Conservation (phyloP, 2,113 vertebrate genomes). For the Rhinichthys klamathensis region DNA sequence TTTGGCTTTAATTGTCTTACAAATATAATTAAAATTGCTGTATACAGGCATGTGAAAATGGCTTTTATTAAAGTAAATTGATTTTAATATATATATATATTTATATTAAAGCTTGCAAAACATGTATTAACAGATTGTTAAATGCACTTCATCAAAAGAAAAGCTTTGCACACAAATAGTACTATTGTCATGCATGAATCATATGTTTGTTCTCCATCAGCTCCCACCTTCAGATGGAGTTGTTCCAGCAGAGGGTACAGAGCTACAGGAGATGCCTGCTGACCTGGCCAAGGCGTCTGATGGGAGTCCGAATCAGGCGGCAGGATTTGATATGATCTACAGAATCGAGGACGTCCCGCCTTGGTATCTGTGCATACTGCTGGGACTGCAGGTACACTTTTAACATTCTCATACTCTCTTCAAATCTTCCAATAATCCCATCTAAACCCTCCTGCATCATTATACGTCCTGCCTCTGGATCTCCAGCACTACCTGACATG, state of each 20-base stretch:
- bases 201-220: background rate
- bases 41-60: background rate
- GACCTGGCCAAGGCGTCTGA: constrained; percentile 8
- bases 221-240: constrained; percentile 21
- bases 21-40: too few species aligned
- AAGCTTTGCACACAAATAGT: background rate
- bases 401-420: background rate
- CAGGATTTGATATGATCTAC: constrained; percentile 88
- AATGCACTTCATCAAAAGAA: background rate
- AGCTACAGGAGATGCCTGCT: background rate
- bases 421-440: background rate
- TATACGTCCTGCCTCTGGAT: background rate
- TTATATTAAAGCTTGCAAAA: background rate
- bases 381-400: constrained; percentile 91
- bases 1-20: too few species aligned
- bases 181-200: background rate
- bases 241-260: background rate
- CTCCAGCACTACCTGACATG: constrained; percentile 94
- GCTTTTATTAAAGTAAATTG: background rate
- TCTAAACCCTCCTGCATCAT: background rate
- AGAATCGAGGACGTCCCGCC: constrained; percentile 92
- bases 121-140: background rate
- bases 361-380: constrained; percentile 93
- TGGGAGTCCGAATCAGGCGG: constrained; percentile 20
- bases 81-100: too few species aligned